Evolutionary conservation across 2,797 vertebrate genomes (phyloP), one percentile per base, ranked within the genome.

Genomic region (Sylvia borin): DNA sequence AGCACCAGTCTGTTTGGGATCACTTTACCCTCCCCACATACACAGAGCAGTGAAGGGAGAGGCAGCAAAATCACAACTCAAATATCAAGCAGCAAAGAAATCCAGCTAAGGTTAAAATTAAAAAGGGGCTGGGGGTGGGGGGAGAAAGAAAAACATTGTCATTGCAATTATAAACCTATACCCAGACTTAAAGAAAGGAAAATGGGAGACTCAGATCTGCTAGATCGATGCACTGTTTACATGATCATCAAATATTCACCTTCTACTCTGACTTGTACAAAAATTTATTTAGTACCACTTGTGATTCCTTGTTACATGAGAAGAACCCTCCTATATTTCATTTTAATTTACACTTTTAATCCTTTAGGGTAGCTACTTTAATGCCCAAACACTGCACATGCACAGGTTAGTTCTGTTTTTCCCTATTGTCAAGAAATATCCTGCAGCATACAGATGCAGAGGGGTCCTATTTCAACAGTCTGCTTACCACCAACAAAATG

Each of bases 121-220:
- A 77, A 73, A 42, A 31, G 6, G 13, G 13, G 1, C n/a, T n/a
- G n/a, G n/a, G n/a, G n/a, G n/a, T n/a, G 8, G 6, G 1, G 3
- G 5, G 9, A 18, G 4, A 15, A 38, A 47, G 1, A 18, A 60
- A 87, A 72, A 17, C 8, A 64, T 7, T 54, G 8, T 29, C 61
- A 64, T 71, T 71, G 38, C 20, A 71, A 72, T 72, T 85, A 45
- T 22, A 73, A 92, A 89, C n/a, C 36, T 45, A 45, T 34, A 67
- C 11, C 16, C 11, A 71, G 21, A 58, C 17, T 48, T 53, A 40
- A 65, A 70, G 36, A 71, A 70, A 15, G 11, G 19, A 65, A 84
- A 93, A 84, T 6, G 4, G 34, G 21, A 93, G 43, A 72, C 31
- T 88, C 43, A 17, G 10, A 87, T 38, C 38, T 75, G 32, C 38